A percentile compares a stretch with the other conserved stretches of the same genome.
Evolutionary conservation across 2,888 invertebrate genomes (phyloP).

Genomic region (Monoplex corrugatus): DNA sequence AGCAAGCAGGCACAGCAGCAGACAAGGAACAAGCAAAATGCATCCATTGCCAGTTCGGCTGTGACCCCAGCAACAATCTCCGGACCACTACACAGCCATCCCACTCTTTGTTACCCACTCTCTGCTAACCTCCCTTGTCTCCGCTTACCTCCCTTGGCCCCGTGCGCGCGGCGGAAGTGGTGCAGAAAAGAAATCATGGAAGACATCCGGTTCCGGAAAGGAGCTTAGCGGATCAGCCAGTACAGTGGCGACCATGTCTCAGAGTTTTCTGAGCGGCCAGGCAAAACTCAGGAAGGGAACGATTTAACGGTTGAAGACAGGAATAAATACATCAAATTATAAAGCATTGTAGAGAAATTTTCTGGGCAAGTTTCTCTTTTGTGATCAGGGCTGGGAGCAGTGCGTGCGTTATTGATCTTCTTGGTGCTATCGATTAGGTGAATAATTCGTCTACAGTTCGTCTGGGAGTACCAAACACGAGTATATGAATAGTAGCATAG

Average conservation of each 20-base stretch:
- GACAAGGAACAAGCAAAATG: conserved; percentile 13
- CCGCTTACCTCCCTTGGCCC: not conserved
- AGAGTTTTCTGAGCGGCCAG: not conserved
- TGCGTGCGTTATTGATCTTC: conserved; percentile 43
- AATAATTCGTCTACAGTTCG: not conserved
- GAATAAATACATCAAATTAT: conserved; percentile 48
- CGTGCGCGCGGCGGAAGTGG: conserved; percentile 18
- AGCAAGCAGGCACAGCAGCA: too few species aligned
- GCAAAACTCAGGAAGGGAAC: conserved; percentile 49
- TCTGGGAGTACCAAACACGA: too few species aligned
- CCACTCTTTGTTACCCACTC: conserved; percentile 26
- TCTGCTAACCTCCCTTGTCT: not conserved
- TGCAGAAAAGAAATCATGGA: conserved; percentile 38
- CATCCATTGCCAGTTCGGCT: not conserved
- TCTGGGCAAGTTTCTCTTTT: conserved; percentile 38
- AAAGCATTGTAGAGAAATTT: conserved; percentile 20
- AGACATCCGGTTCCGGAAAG: conserved; percentile 47
- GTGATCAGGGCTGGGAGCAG: conserved; percentile 19
- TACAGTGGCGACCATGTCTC: conserved; percentile 17
- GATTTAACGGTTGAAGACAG: conserved; percentile 47
- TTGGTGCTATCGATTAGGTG: not conserved
- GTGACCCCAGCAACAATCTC: not conserved
- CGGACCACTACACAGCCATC: not conserved
- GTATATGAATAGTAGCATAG: too few species aligned
- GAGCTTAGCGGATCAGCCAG: conserved; percentile 27